Conservation (phyloP, 2,113 vertebrate genomes). For the Drymodes brunneopygia region DNA sequence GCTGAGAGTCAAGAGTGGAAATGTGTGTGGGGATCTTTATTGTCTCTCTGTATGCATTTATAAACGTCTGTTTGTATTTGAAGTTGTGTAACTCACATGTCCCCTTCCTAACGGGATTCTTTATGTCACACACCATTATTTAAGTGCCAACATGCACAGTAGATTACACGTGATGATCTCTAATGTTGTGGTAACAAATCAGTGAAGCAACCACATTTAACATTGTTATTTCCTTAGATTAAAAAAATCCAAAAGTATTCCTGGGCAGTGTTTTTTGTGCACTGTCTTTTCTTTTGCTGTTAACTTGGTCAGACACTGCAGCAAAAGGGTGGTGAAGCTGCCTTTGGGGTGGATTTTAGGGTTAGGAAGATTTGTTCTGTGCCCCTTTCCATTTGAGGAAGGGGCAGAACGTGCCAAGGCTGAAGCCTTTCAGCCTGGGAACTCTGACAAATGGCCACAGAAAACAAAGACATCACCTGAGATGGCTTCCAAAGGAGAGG, state of each 20-base stretch:
- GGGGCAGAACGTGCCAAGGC: neutral
- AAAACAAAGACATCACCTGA: neutral
- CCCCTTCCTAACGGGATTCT: neutral
- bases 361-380: neutral
- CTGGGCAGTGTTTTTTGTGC: neutral
- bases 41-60: neutral
- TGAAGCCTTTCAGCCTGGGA: neutral
- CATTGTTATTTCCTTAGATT: neutral
- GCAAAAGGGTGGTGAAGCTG: neutral
- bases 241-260: neutral
- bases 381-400: neutral
- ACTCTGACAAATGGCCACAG: neutral
- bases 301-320: neutral
- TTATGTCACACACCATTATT: neutral
- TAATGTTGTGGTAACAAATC: neutral
- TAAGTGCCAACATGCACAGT: neutral
- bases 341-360: neutral
- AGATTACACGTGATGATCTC: neutral
- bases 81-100: neutral
- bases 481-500: neutral
- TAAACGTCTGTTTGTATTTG: neutral
- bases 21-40: neutral
- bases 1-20: neutral
- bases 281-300: neutral
- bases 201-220: neutral